Base-by-base conservation (phyloP, 1,140 invertebrate species). In the Tetramorium simillimum region DNA sequence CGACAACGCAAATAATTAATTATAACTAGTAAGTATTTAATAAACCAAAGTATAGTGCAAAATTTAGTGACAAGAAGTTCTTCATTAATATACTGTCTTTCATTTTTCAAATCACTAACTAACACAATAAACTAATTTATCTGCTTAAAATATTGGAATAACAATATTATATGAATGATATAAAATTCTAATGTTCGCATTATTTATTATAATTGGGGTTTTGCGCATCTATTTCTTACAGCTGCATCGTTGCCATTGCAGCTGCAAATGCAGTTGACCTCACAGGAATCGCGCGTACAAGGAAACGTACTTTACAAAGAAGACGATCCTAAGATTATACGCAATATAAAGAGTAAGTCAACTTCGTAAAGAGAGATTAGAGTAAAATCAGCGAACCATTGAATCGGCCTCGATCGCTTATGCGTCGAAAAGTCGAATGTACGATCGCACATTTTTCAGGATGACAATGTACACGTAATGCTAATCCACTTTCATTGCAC, bases 401-500 rank as follows among this genome's bases (percentile, higher is more conserved):
- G 90, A 91, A 62, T 24, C 67, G 75, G 73, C 18, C 77, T 62
- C 33, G 69, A 84, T 63, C 14, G 56, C 62, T 46, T 56, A 21
- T 14, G 43, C 80, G 75, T 90, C 70, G 82, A 84, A 88, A 90
- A 91, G 85, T 58, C 89, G 81, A 88, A 90, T 72, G 58, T 91
- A 86, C 72, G 89, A 56, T 86, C 80, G 76, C 62, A 53, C 78
- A 70, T 89, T 86, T 81, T 89, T 84, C 60, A 46, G 14, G 69
- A 14, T 62, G 72, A 93, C 92, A 93, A 93, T 93, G 77, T 85
- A 24, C 81, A 70, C 87, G 88, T 93, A 93, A 93, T 93, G 92
- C 90, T 93, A 93, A 93, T 89, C 92, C 91, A 86, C 63, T 63
- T 90, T 91, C 89, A 90, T 90, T 90, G 89, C 89, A 81, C 9